phyloP scores from a whole-genome alignment of 2,113 vertebrate species.

The Corydoras sp. region DNA sequence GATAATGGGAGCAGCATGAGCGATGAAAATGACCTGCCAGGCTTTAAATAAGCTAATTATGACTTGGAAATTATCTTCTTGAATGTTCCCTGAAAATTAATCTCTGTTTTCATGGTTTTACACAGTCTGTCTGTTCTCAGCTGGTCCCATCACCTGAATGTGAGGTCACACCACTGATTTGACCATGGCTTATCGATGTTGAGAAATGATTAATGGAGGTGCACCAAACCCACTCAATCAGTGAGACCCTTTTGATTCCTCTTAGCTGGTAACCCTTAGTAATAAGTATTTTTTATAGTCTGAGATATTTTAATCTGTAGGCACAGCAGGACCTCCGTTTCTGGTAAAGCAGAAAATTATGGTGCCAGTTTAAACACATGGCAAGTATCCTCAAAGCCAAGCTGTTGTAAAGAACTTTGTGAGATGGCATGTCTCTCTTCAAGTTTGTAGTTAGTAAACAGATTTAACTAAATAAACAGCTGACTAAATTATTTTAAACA shows the following conservation, averaged over 20 bases:
- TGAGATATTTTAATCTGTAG: background rate
- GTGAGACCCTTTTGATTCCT: background rate
- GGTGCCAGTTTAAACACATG: background rate
- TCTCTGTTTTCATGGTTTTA: no score
- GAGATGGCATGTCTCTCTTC: background rate
- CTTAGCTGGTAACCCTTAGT: background rate
- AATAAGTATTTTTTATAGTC: background rate
- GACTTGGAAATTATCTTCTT: no score
- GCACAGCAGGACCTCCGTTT: background rate
- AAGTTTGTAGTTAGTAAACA: no score
- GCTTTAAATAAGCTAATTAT: no score
- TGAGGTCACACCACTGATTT: background rate
- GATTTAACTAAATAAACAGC: no score
- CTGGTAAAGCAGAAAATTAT: background rate
- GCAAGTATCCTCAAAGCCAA: background rate
- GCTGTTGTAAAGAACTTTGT: background rate
- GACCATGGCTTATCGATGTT: background rate
- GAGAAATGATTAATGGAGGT: background rate
- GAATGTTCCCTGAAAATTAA: no score
- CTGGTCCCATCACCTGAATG: no score
- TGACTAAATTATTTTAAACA: no score
- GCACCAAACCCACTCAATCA: background rate
- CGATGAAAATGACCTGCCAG: no score
- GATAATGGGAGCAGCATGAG: no score
- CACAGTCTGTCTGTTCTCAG: no score